A percentile compares a stretch with the other conserved stretches of the same genome.
Conservation (phyloP, 2,797 vertebrate species). For the Rhabdomys pumilio region DNA sequence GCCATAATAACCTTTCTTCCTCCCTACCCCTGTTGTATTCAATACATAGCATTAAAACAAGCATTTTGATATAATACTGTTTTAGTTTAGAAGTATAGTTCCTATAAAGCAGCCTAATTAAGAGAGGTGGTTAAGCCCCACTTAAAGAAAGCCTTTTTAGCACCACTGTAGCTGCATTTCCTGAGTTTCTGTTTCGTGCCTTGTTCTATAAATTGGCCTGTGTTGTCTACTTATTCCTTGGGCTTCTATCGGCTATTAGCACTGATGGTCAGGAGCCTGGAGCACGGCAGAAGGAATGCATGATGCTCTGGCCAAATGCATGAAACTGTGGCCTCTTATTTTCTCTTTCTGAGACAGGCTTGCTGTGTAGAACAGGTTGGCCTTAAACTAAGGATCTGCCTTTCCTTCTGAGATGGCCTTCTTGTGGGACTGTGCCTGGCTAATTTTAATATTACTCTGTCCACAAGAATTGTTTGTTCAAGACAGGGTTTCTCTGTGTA, state of each 20-base stretch:
- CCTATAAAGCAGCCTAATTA: constrained; percentile 50
- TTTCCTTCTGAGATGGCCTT: neutral
- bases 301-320: neutral
- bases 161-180: constrained; percentile 14
- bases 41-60: constrained; percentile 57
- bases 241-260: neutral
- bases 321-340: neutral
- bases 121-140: constrained; percentile 18
- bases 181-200: constrained; percentile 46
- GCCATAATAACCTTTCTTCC: neutral
- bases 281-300: neutral
- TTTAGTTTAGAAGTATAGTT: constrained; percentile 70
- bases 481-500: neutral
- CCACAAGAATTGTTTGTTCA: neutral
- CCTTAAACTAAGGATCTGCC: neutral
- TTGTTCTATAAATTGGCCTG: neutral
- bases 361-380: neutral
- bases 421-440: neutral
- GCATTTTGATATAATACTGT: constrained; percentile 21
- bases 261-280: constrained; percentile 30
- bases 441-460: constrained; percentile 66
- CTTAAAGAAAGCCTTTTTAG: constrained; percentile 61
- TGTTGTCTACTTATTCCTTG: constrained; percentile 27
- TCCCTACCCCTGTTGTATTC: neutral
- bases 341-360: neutral